A percentile compares a stretch with the other conserved stretches of the same genome.
These are phyloP conservation scores for Neoarius graeffei DNA, from an alignment of 2,113 vertebrate species.

Conservation along the genomic window DNA sequence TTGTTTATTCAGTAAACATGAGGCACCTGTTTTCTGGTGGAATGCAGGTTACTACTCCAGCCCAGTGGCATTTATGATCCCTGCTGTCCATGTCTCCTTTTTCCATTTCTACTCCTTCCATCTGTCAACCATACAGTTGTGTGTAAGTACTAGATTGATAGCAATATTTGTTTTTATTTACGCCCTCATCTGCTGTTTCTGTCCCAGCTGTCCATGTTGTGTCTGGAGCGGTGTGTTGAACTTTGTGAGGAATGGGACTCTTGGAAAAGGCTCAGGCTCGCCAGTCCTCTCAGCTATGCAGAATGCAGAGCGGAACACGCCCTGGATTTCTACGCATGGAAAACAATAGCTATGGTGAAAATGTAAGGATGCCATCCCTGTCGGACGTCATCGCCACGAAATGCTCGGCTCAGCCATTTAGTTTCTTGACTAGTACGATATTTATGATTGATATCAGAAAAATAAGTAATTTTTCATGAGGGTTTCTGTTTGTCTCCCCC, in stretches of 20 bases:
- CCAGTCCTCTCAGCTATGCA: slow-evolving; percentile 78
- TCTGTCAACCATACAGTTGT: slow-evolving; percentile 82
- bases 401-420: slow-evolving; percentile 21
- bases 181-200: slow-evolving; percentile 20
- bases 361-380: slow-evolving; percentile 53
- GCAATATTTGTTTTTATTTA: slow-evolving; percentile 90
- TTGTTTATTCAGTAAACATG: slow-evolving; percentile 89
- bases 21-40: slow-evolving; percentile 82
- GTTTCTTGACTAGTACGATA: slow-evolving; percentile 38
- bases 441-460: slow-evolving; percentile 30
- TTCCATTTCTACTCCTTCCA: slow-evolving; percentile 68
- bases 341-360: slow-evolving; percentile 73
- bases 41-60: slow-evolving; percentile 79
- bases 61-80: slow-evolving; percentile 78
- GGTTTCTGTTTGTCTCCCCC: background rate
- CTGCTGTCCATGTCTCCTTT: slow-evolving; percentile 59
- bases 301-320: slow-evolving; percentile 69
- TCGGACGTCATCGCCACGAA: slow-evolving; percentile 30
- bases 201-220: slow-evolving; percentile 95
- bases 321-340: slow-evolving; percentile 58
- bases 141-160: slow-evolving; percentile 63
- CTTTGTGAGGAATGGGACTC: slow-evolving; percentile 71
- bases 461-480: background rate
- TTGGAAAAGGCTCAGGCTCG: slow-evolving; percentile 80
- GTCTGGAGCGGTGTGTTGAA: slow-evolving; percentile 83